Conservation (phyloP, 2,113 vertebrate genomes). For the Rynchops niger region DNA sequence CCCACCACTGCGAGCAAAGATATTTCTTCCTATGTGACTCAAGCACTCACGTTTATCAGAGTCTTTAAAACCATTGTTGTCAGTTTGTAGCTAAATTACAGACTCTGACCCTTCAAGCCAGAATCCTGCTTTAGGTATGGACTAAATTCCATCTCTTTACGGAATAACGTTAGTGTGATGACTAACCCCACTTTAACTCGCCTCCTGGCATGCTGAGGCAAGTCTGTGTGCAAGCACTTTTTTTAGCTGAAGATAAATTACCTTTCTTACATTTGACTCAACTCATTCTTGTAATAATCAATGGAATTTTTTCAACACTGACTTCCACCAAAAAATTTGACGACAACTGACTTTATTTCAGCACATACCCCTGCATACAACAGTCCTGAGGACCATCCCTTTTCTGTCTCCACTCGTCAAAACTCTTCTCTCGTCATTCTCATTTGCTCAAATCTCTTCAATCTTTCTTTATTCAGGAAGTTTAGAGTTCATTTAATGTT, state of each 20-base stretch:
- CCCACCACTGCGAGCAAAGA: neutral
- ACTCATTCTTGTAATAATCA: neutral
- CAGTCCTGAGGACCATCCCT: neutral
- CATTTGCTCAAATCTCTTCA: neutral
- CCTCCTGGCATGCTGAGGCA: neutral
- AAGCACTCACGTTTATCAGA: neutral
- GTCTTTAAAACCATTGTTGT: neutral
- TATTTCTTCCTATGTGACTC: neutral
- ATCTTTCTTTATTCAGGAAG: neutral
- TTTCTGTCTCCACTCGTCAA: neutral
- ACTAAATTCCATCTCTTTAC: neutral
- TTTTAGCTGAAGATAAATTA: neutral
- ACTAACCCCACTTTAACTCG: neutral
- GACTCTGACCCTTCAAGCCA: neutral
- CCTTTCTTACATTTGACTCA: neutral
- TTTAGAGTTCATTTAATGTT: neutral
- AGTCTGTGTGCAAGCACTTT: neutral
- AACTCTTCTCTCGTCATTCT: neutral
- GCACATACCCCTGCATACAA: neutral
- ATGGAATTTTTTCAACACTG: neutral
- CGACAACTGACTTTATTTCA: neutral
- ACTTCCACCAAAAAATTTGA: neutral
- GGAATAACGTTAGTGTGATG: neutral
- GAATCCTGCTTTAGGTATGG: neutral
- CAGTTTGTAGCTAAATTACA: neutral